Evolutionary conservation across 2,888 invertebrate species (phyloP), one percentile per base, ranked within the genome.

Genomic region (Epirrhoe tristata): DNA sequence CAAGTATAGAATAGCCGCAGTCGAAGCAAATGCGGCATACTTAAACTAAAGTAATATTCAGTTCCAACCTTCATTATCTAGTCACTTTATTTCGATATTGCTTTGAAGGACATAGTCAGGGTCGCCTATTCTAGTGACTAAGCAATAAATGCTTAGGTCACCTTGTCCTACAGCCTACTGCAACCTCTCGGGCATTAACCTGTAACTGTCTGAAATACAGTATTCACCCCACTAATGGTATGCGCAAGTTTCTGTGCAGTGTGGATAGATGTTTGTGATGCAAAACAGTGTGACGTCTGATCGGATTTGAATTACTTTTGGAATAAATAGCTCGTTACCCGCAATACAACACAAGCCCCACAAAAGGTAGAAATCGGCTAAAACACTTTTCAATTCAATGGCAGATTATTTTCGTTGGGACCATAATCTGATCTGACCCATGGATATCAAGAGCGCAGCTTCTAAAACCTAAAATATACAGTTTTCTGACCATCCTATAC

Each of bases 121-220:
- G 48, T 7, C 10, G 14, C 5, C 31, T 51, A 12, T 55, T 43
- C 43, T 55, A 36, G 57, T 58, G 57, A 63, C 63, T 52, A 36
- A 50, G 63, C 67, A 60, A 24, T 43, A 67, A 67, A 57, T 16
- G 52, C 52, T 46, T 57, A 63, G 63, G 67, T 60, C 60, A 57
- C 31, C n/a, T 17, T n/a, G 64, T 14, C 67, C 63, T 67, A 46
- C 56, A 48, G 51, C 60, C 63, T 63, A 32, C 43, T 55, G 46
- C 31, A 58, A 64, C 50, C 57, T 59, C 12, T 34, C 31, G 60
- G 39, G 5, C 58, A 56, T 52, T 52, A 36, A 57, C 52, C 56
- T 36, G 16, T 24, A 50, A 62, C 50, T 59, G 60, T 56, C 57
- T 54, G 16, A 43, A 48, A 58, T 17, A 32, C 6, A 48, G 48